A percentile compares a stretch with the other conserved stretches of the same genome.
Evolutionary conservation across 2,888 invertebrate genomes (phyloP).

Genomic region (Lepidocyrtoides sp.): DNA sequence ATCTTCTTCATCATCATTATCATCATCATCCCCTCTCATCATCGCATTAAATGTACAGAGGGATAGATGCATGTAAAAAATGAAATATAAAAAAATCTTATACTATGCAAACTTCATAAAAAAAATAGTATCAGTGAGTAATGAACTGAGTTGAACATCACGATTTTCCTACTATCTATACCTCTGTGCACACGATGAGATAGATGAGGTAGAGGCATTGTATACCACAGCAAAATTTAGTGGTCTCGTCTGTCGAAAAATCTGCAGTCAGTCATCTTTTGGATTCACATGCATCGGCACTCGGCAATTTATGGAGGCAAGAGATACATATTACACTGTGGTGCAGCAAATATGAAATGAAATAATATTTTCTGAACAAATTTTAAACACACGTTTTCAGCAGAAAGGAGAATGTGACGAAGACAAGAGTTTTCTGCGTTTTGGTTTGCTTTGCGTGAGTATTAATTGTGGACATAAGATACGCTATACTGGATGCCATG

Average conservation of each 20-base stretch:
- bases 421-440: no score
- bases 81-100: conserved; percentile 21
- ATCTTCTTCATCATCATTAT: conserved; percentile 24
- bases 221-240: background rate
- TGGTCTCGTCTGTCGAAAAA: conserved; percentile 36
- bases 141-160: conserved; percentile 47
- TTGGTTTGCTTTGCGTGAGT: no score
- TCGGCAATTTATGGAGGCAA: background rate
- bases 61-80: conserved; percentile 11
- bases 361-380: background rate
- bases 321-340: no score
- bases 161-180: conserved; percentile 12
- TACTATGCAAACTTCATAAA: conserved; percentile 46
- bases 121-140: conserved; percentile 21
- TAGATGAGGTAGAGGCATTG: background rate
- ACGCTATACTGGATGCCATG: no score
- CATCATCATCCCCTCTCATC: background rate
- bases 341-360: background rate
- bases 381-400: background rate
- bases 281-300: conserved; percentile 72
- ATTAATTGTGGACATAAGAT: no score
- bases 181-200: background rate
- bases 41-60: background rate
- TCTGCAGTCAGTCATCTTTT: conserved; percentile 65
- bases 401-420: background rate